phyloP scores from a whole-genome alignment of 2,888 invertebrate genomes.

The Plagodis dolabraria region DNA sequence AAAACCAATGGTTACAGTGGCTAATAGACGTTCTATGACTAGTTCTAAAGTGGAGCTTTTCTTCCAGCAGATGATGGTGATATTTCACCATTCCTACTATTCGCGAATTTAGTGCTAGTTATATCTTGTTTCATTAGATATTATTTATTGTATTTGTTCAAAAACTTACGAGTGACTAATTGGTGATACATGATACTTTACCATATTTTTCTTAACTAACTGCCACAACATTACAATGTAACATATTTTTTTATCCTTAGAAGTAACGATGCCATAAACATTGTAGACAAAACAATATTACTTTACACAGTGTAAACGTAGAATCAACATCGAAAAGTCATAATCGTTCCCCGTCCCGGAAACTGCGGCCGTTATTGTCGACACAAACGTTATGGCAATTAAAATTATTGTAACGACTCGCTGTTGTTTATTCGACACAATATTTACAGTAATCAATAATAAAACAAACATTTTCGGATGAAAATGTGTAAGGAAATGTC shows the following conservation, averaged over 20 bases:
- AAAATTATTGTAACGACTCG: constrained; percentile 1
- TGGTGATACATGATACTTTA: no score
- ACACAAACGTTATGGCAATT: constrained; percentile 1
- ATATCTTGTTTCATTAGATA: no score
- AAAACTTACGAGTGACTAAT: no score
- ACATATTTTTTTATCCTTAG: neutral
- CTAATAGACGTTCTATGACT: no score
- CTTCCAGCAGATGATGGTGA: no score
- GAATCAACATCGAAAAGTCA: constrained; percentile 26
- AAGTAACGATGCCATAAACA: constrained; percentile 5
- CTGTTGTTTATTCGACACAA: neutral
- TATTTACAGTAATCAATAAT: neutral
- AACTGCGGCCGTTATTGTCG: constrained; percentile 23
- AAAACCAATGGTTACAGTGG: no score
- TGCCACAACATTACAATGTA: no score
- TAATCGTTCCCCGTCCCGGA: constrained; percentile 28
- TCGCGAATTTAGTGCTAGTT: no score
- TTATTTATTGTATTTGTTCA: no score
- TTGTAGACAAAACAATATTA: constrained; percentile 6
- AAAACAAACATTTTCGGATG: neutral
- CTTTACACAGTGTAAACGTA: constrained; percentile 23
- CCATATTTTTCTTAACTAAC: no score
- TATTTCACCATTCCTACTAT: no score
- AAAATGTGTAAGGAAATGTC: neutral
- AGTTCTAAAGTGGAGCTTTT: no score